phyloP scores from a whole-genome alignment of 2,797 vertebrate species.

The Pachyuromys duprasi region DNA sequence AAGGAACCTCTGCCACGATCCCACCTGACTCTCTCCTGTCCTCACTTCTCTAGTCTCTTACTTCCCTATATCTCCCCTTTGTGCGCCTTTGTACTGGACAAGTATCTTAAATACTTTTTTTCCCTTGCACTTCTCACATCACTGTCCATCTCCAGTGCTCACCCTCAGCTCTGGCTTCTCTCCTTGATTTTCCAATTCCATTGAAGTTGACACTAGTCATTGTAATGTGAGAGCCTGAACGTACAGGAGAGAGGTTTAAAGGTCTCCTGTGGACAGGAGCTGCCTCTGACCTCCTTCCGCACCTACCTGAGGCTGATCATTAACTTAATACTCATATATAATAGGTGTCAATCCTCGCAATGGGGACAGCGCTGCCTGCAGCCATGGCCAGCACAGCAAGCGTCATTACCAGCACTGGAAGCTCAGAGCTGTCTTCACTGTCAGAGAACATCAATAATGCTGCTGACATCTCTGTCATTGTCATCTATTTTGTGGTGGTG shows the following conservation, averaged over 20 bases:
- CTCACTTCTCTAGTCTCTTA: background rate
- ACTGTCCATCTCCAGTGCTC: background rate
- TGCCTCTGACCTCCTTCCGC: background rate
- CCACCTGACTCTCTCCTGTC: no score
- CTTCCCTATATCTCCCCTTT: background rate
- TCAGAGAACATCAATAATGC: slow-evolving; percentile 89
- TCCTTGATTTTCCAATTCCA: background rate
- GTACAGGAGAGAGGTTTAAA: slow-evolving; percentile 53
- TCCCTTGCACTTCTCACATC: no score
- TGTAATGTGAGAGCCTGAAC: background rate
- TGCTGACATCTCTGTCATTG: slow-evolving; percentile 95
- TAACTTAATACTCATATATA: slow-evolving; percentile 76
- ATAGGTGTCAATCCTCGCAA: background rate
- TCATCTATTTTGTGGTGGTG: slow-evolving; percentile 94
- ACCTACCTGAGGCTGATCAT: slow-evolving; percentile 82
- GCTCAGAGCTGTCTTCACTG: background rate
- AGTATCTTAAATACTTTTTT: background rate
- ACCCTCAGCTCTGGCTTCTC: background rate
- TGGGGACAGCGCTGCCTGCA: background rate
- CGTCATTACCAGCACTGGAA: background rate
- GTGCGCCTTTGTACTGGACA: background rate
- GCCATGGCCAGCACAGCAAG: slow-evolving; percentile 52
- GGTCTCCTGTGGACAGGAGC: background rate
- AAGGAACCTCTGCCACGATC: background rate
- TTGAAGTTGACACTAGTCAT: no score